Percentiles rank a stretch among this genome's conserved stretches.
phyloP scores from a whole-genome alignment of 2,113 vertebrate species.

The Nestor notabilis region DNA sequence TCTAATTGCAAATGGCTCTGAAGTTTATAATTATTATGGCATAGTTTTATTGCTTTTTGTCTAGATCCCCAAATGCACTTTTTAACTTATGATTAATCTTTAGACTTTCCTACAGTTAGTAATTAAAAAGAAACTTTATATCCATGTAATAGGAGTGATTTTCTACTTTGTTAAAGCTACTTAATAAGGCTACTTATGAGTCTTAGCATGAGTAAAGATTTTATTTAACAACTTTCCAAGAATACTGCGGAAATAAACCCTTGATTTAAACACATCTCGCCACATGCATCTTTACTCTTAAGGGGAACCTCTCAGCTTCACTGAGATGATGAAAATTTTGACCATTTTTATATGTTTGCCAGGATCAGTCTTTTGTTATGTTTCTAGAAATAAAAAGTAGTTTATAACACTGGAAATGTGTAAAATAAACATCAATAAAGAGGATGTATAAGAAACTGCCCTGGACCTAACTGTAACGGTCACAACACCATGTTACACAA shows the following conservation, averaged over 20 bases:
- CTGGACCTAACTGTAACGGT: background rate
- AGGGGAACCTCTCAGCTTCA: background rate
- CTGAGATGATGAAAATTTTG: background rate
- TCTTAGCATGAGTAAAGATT: background rate
- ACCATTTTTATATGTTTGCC: background rate
- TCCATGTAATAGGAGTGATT: background rate
- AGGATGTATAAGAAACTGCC: background rate
- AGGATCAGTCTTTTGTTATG: background rate
- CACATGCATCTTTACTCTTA: background rate
- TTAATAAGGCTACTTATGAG: background rate
- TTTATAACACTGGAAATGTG: background rate
- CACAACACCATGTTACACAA: background rate
- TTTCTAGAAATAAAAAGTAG: background rate
- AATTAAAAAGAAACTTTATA: background rate
- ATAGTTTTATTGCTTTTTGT: background rate
- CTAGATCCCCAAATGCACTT: background rate
- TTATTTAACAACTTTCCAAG: background rate
- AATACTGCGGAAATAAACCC: background rate
- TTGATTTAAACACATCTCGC: background rate
- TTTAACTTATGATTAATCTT: background rate
- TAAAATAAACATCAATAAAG: background rate
- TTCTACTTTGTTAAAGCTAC: background rate
- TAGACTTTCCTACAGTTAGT: background rate
- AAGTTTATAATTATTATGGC: background rate
- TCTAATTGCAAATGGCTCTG: background rate